These are phyloP conservation scores for Cynaeus angustus DNA, from an alignment of 2,888 invertebrate genomes.

Conservation along the genomic window DNA sequence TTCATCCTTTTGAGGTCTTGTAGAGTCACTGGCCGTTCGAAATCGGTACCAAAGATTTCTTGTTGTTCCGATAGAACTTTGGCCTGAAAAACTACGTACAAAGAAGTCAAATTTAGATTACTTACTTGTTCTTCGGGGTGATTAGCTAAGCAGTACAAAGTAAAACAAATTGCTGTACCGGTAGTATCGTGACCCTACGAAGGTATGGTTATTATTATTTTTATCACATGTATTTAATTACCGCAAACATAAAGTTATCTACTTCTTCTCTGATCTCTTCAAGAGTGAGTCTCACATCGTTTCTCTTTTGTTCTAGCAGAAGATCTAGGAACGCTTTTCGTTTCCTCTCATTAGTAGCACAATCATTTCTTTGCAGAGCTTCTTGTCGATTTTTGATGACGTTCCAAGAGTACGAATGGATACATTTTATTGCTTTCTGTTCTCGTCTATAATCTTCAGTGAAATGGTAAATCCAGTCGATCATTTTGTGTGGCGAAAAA, in stretches of 20 bases:
- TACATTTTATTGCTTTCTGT: conserved; percentile 70
- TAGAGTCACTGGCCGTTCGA: conserved; percentile 37
- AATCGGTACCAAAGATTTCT: conserved; percentile 50
- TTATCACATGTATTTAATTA: conserved; percentile 61
- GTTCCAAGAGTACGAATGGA: conserved; percentile 65
- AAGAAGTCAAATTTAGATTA: neutral
- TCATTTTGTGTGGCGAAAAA: conserved; percentile 72
- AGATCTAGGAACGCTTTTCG: conserved; percentile 82
- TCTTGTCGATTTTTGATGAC: conserved; percentile 23
- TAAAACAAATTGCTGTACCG: conserved; percentile 71
- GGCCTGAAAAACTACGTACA: conserved; percentile 4
- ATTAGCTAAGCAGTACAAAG: conserved; percentile 70
- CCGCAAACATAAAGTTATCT: conserved; percentile 84
- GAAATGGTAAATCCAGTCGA: conserved; percentile 72
- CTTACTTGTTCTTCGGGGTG: conserved; percentile 65
- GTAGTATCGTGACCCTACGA: conserved; percentile 73
- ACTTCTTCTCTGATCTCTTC: conserved; percentile 80
- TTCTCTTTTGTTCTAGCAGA: conserved; percentile 73
- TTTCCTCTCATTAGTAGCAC: conserved; percentile 63
- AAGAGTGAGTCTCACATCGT: conserved; percentile 75
- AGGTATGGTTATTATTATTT: conserved; percentile 9
- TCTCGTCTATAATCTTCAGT: conserved; percentile 76
- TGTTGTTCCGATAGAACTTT: conserved; percentile 53
- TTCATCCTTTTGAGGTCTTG: conserved; percentile 56
- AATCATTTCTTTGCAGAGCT: neutral